Percentiles rank a stretch among this genome's conserved stretches.
phyloP scores from a whole-genome alignment of 1,140 invertebrate species.

The Scaptomyza pallida region DNA sequence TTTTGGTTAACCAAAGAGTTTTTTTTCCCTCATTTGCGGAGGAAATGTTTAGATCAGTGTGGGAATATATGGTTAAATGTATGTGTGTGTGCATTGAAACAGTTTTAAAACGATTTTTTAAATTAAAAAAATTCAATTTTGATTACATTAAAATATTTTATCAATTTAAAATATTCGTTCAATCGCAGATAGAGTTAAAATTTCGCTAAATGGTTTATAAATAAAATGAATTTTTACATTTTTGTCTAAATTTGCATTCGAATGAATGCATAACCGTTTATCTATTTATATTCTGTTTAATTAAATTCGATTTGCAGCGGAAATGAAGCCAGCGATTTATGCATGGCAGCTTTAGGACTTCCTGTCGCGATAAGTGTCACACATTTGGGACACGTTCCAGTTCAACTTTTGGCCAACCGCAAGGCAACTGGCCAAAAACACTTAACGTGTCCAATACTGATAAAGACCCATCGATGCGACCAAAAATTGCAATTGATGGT shows the following conservation, averaged over 20 bases:
- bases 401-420: background rate
- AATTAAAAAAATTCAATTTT: no score
- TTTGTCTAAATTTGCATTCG: background rate
- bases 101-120: no score
- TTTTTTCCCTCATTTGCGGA: slow-evolving; percentile 53
- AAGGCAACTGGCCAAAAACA: slow-evolving; percentile 17
- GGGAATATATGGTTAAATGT: background rate
- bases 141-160: slow-evolving; percentile 1
- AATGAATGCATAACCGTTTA: background rate
- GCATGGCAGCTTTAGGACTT: slow-evolving; percentile 5
- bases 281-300: background rate
- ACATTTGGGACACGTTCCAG: background rate
- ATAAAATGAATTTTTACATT: background rate
- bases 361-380: slow-evolving; percentile 18
- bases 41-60: background rate
- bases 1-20: slow-evolving; percentile 53
- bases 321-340: slow-evolving; percentile 16
- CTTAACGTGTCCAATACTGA: background rate
- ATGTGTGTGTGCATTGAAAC: no score
- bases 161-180: background rate
- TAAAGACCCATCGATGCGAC: background rate
- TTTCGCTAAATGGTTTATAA: background rate
- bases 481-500: slow-evolving; percentile 53
- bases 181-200: background rate
- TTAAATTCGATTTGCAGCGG: slow-evolving; percentile 6